A percentile compares a stretch with the other conserved stretches of the same genome.
These are phyloP conservation scores for Thymelicus lineola DNA, from an alignment of 2,888 invertebrate genomes.

Conservation along the genomic window DNA sequence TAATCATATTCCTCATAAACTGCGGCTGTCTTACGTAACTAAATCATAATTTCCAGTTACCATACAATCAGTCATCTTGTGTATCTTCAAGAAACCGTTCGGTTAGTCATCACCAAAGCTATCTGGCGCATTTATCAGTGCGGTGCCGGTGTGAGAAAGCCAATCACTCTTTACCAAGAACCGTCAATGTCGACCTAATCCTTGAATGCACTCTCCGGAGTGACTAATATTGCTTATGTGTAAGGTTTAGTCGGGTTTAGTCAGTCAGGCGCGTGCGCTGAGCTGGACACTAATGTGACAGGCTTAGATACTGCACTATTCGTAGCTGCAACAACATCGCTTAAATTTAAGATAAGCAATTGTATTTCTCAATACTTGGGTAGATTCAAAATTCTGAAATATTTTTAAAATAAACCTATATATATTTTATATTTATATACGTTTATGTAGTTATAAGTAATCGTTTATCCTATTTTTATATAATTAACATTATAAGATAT, in stretches of 20 bases:
- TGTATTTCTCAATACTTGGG: background rate
- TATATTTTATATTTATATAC: too few relatives aligned
- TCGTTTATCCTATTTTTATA: too few relatives aligned
- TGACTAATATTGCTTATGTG: constrained; percentile 55
- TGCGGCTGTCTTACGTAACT: background rate
- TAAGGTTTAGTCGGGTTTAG: constrained; percentile 53
- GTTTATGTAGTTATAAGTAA: too few relatives aligned
- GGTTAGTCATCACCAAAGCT: constrained; percentile 50
- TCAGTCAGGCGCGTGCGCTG: constrained; percentile 51
- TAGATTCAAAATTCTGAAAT: background rate
- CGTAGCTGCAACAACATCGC: constrained; percentile 1
- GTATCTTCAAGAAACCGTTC: constrained; percentile 23
- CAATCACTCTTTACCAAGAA: constrained; percentile 49
- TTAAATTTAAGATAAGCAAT: constrained; percentile 12
- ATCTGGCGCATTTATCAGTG: constrained; percentile 62
- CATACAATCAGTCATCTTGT: constrained; percentile 9
- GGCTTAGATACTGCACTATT: constrained; percentile 29
- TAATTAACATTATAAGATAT: too few relatives aligned
- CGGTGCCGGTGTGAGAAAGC: constrained; percentile 62
- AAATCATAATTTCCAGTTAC: background rate
- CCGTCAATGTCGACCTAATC: constrained; percentile 55
- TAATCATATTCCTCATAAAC: too few relatives aligned
- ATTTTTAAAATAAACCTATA: too few relatives aligned
- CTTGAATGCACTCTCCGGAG: constrained; percentile 59
- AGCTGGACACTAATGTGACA: constrained; percentile 41